Evolutionary conservation across 2,888 invertebrate species (phyloP), one percentile per base, ranked within the genome.

Genomic region (Uropetala carovei): DNA sequence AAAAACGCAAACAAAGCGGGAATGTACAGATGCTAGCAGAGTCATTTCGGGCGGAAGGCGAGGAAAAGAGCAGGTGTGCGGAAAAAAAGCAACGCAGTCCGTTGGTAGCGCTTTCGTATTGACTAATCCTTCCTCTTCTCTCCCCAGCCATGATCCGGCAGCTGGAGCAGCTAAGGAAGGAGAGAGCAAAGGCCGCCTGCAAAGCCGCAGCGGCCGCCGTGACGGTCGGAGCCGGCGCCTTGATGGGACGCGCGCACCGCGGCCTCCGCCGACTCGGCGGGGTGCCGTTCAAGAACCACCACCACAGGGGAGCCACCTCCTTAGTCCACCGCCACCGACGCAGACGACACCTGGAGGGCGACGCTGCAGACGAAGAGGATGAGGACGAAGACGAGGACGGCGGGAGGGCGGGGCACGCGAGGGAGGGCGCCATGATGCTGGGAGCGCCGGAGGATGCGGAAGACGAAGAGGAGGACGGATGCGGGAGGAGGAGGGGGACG

Each of bases 101-200:
- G 86, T 43, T 30, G 86, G n/a, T 27, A 16, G 60, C 16, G 22
- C 75, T 75, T 86, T 27, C 14, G 22, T 57, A 8, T 27, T 2
- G 13, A 27, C n/a, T 75, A 75, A 75, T 22, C 22, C 75, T 11
- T 13, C 57, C 13, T 58, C 30, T 16, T 60, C 27, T 75, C 75
- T 75, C 95, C 95, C 5, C 95, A 97, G 97, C 97, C 18, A 97
- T 97, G 97, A 96, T 96, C 93, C 96, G 97, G 94, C 97, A 97
- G 94, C 95, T 97, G 93, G 97, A 97, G 94, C 96, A 97, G 94
- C 95, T 97, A 95, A 97, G 97, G 94, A 97, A 97, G 94, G 89
- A 89, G 84, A 64, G 92, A 59, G 92, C 75, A 68, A 92, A 89
- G 64, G 30, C 92, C 82, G 92, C 91, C 13, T 68, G 85, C 43